Evolutionary conservation across 2,113 vertebrate genomes (phyloP).

Genomic region (Seriola rivoliana): DNA sequence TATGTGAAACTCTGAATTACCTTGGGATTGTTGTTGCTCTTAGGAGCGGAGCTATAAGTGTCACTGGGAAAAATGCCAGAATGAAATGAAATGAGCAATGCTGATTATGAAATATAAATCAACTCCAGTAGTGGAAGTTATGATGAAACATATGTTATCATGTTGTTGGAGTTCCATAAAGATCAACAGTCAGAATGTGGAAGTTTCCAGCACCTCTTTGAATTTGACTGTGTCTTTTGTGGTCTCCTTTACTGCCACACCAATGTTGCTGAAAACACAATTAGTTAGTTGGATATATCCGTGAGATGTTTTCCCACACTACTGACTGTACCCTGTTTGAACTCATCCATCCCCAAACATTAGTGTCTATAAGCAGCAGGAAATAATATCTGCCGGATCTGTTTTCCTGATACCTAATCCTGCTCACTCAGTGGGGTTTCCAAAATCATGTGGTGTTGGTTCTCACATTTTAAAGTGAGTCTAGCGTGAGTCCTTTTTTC

Average conservation of each 20-base stretch:
- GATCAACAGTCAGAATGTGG: not conserved
- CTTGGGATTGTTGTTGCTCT: not conserved
- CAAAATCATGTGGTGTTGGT: slow-evolving; percentile 26
- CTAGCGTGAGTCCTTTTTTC: slow-evolving; percentile 46
- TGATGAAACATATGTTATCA: not conserved
- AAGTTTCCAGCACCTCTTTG: slow-evolving; percentile 14
- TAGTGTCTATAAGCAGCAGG: slow-evolving; percentile 51
- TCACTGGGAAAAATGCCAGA: not conserved
- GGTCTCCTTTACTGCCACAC: not conserved
- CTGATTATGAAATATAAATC: not conserved
- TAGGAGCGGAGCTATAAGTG: not conserved
- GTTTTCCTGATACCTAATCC: slow-evolving; percentile 60
- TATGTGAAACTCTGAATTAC: not conserved
- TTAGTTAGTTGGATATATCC: slow-evolving; percentile 7
- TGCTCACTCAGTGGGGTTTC: slow-evolving; percentile 38
- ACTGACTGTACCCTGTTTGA: slow-evolving; percentile 38
- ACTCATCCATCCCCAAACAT: slow-evolving; percentile 44
- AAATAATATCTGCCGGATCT: slow-evolving; percentile 51
- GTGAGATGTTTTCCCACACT: slow-evolving; percentile 42
- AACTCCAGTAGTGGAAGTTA: not conserved
- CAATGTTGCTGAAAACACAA: not conserved
- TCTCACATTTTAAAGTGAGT: slow-evolving; percentile 42
- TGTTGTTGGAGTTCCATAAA: not conserved
- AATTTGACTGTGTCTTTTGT: not conserved
- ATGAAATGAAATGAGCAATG: not conserved